Percentiles rank a stretch among this genome's conserved stretches.
Conservation (phyloP, 2,113 vertebrate genomes). For the Petroica traversi region DNA sequence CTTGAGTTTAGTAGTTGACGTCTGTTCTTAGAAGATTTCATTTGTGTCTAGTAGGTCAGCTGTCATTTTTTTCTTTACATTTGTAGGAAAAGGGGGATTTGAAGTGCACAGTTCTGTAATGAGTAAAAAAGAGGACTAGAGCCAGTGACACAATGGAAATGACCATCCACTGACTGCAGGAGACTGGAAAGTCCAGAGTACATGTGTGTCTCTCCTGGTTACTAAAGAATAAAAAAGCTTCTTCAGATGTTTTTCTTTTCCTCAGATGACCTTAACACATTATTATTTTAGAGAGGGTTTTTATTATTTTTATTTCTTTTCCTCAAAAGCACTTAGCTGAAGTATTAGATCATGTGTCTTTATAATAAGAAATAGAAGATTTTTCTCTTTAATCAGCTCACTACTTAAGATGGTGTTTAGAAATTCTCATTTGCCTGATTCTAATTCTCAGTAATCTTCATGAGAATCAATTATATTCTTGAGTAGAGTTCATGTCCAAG, state of each 20-base stretch:
- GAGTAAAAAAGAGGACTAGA: neutral
- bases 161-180: neutral
- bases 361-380: neutral
- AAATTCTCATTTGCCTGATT: too few relatives aligned
- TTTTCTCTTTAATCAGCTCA: neutral
- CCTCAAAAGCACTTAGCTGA: neutral
- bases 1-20: neutral
- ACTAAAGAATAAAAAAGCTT: neutral
- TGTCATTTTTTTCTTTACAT: neutral
- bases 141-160: neutral
- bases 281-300: neutral
- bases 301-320: neutral
- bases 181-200: neutral
- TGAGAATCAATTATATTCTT: neutral
- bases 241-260: neutral
- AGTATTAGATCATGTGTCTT: neutral
- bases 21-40: neutral
- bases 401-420: neutral
- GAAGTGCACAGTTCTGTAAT: neutral
- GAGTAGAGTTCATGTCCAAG: neutral
- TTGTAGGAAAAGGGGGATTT: neutral
- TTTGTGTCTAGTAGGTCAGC: fast-evolving
- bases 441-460: neutral
- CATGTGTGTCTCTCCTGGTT: neutral
- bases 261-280: neutral